Percentiles rank a stretch among this genome's conserved stretches.
Evolutionary conservation across 2,113 vertebrate genomes (phyloP).

Genomic region (Thryonomys swinderianus): DNA sequence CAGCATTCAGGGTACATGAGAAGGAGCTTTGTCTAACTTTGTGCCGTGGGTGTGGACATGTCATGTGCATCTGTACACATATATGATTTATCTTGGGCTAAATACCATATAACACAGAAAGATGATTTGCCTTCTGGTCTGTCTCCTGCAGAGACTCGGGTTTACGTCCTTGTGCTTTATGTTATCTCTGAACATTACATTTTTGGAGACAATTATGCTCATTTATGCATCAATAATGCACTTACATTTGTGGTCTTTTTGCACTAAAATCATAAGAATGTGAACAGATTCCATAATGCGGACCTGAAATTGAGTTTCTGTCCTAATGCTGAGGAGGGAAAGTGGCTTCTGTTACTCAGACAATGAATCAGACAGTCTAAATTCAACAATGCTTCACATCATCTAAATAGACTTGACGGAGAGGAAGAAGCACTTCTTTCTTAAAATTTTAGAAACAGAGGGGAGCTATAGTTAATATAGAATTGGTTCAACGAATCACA

Average conservation of each 20-base stretch:
- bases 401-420: constrained; percentile 49
- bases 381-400: constrained; percentile 32
- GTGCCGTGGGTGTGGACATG: not conserved
- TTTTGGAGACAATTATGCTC: constrained; percentile 52
- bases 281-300: not conserved
- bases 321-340: constrained; percentile 38
- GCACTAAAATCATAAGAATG: constrained; percentile 48
- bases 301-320: constrained; percentile 47
- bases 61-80: not conserved
- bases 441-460: not conserved
- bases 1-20: not conserved
- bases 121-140: not conserved
- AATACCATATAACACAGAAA: not conserved
- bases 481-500: constrained; percentile 64
- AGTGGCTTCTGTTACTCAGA: constrained; percentile 44
- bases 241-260: constrained; percentile 2
- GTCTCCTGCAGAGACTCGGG: not conserved
- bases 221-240: constrained; percentile 38
- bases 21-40: not conserved
- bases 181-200: constrained; percentile 20
- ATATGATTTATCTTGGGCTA: not conserved
- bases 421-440: constrained; percentile 18
- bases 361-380: constrained; percentile 55
- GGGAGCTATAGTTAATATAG: constrained; percentile 24
- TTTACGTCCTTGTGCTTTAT: constrained; percentile 28